Evolutionary conservation across 2,797 vertebrate species (phyloP).

Genomic region (Gobio occitaniae): DNA sequence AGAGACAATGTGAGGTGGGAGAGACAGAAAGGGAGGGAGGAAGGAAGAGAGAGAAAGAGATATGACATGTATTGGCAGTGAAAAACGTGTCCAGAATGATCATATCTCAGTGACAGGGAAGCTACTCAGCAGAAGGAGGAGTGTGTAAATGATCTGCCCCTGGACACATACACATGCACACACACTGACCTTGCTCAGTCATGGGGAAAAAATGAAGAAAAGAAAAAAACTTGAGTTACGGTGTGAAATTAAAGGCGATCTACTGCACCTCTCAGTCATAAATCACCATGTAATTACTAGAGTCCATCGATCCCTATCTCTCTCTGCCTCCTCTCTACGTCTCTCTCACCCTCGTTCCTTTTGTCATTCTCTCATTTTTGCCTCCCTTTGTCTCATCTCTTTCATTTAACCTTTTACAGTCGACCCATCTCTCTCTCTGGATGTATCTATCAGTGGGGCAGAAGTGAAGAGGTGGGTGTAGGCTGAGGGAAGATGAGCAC

Average conservation of each 20-base stretch:
- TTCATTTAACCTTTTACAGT: conserved; percentile 46
- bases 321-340: conserved; percentile 46
- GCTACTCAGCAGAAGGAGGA: conserved; percentile 64
- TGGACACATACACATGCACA: conserved; percentile 47
- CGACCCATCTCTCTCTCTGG: conserved; percentile 21
- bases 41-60: conserved; percentile 52
- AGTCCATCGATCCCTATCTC: conserved; percentile 77
- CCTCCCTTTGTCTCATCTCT: conserved; percentile 40
- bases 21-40: conserved; percentile 27
- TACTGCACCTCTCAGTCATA: conserved; percentile 73
- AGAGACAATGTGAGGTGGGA: conserved; percentile 46
- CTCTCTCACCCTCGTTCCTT: conserved; percentile 30
- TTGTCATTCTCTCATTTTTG: conserved; percentile 22
- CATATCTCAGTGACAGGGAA: conserved; percentile 60
- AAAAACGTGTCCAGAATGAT: conserved; percentile 65
- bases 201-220: conserved; percentile 55
- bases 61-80: conserved; percentile 60
- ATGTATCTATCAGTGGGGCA: conserved; percentile 37
- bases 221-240: conserved; percentile 78
- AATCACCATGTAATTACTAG: conserved; percentile 75
- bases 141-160: conserved; percentile 50
- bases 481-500: conserved; percentile 31
- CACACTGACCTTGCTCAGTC: conserved; percentile 80
- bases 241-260: conserved; percentile 84
- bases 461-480: conserved; percentile 34